Evolutionary conservation across 2,888 invertebrate species (phyloP).

Genomic region (Aproaerema taeniolella): DNA sequence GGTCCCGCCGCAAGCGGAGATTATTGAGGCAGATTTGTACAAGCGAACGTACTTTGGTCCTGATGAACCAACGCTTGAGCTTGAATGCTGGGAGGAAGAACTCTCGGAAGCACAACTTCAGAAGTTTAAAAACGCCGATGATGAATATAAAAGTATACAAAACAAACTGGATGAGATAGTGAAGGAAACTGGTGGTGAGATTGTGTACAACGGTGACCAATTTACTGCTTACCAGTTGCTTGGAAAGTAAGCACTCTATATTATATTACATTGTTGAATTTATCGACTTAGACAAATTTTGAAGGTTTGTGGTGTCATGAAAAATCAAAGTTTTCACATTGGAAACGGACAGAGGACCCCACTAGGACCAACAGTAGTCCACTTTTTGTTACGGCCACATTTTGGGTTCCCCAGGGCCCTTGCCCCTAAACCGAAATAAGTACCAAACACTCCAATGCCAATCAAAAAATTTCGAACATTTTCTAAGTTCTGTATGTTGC

Average conservation of each 20-base stretch:
- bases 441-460: too few relatives aligned
- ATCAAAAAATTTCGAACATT: too few relatives aligned
- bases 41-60: slow-evolving; percentile 70
- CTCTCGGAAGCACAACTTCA: slow-evolving; percentile 81
- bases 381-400: too few relatives aligned
- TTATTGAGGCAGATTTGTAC: slow-evolving; percentile 67
- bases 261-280: too few relatives aligned
- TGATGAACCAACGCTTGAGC: slow-evolving; percentile 75
- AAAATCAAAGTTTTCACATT: too few relatives aligned
- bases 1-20: slow-evolving; percentile 61
- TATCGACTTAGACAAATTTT: too few relatives aligned
- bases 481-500: too few relatives aligned
- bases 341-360: too few relatives aligned
- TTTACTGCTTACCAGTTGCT: slow-evolving; percentile 81
- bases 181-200: slow-evolving; percentile 78
- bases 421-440: too few relatives aligned
- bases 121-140: slow-evolving; percentile 79
- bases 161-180: slow-evolving; percentile 78
- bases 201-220: slow-evolving; percentile 81
- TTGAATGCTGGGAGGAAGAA: slow-evolving; percentile 86
- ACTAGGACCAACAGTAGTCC: too few relatives aligned
- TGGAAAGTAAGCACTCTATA: slow-evolving; percentile 62
- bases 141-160: slow-evolving; percentile 82
- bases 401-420: too few relatives aligned
- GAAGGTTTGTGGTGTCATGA: too few relatives aligned